phyloP scores from a whole-genome alignment of 2,888 invertebrate species.

The Cotesia congregata region DNA sequence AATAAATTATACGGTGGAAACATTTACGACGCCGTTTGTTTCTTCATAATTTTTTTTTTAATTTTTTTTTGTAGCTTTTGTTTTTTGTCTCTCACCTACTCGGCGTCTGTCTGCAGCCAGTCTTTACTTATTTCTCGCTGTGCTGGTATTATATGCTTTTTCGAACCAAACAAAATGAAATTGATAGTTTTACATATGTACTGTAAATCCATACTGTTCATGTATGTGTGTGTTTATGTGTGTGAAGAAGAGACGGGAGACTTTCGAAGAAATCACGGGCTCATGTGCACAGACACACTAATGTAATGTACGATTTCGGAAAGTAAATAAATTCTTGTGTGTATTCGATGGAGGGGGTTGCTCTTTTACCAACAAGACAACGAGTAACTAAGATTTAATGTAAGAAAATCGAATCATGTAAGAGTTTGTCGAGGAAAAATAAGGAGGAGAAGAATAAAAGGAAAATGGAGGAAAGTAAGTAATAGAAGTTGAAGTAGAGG shows the following conservation, averaged over 20 bases:
- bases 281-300: not conserved
- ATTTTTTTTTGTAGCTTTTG: not conserved
- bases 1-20: conserved; percentile 14
- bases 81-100: not conserved
- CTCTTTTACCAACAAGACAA: not conserved
- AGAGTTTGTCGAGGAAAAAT: not conserved
- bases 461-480: not conserved
- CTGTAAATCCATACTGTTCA: not conserved
- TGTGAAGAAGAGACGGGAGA: conserved; percentile 29
- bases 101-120: not conserved
- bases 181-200: conserved; percentile 6
- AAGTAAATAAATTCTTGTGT: conserved; percentile 32
- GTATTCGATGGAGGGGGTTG: conserved; percentile 5
- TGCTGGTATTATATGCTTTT: conserved; percentile 4
- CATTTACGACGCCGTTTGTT: conserved; percentile 24
- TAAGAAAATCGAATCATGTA: not conserved
- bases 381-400: not conserved
- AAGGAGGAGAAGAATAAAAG: no score
- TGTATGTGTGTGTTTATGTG: not conserved
- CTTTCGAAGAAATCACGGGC: conserved; percentile 38
- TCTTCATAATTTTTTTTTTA: conserved; percentile 5
- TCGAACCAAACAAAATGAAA: conserved; percentile 2
- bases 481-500: not conserved
- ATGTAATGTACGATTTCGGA: conserved; percentile 26
- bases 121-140: conserved; percentile 7